phyloP scores from a whole-genome alignment of 1,140 invertebrate genomes.

The Semibalanus balanoides region DNA sequence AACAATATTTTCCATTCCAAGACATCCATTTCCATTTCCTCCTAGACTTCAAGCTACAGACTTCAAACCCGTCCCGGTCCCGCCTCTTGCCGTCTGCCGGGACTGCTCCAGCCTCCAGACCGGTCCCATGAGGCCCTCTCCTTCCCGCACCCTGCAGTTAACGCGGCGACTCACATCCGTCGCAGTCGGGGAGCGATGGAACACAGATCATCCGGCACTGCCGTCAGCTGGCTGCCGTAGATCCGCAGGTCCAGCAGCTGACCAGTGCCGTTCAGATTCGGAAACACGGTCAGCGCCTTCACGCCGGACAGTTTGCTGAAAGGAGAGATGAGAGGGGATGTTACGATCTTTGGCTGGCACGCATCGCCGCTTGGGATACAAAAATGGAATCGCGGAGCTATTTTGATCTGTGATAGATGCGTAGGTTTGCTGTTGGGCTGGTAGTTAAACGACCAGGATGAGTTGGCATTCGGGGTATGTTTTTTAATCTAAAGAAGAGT shows the following conservation, averaged over 20 bases:
- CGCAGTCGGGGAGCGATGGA: conserved; percentile 24
- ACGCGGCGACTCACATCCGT: conserved; percentile 28
- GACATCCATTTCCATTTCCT: too few species aligned
- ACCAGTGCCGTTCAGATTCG: conserved; percentile 29
- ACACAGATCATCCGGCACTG: conserved; percentile 31
- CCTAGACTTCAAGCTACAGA: too few species aligned
- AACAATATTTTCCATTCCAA: too few species aligned
- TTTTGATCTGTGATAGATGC: too few species aligned
- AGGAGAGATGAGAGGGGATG: not conserved
- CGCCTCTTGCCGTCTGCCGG: too few species aligned
- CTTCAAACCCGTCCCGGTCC: too few species aligned
- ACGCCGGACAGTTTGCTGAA: conserved; percentile 29
- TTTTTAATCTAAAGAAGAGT: too few species aligned
- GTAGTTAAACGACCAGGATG: too few species aligned
- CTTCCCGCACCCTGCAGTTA: conserved; percentile 12
- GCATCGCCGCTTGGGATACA: not conserved
- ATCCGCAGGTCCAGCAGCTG: conserved; percentile 30
- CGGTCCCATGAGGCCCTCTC: not conserved
- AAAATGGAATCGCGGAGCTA: too few species aligned
- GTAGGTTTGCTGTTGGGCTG: too few species aligned
- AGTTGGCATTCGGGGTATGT: too few species aligned
- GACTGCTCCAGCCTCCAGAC: too few species aligned
- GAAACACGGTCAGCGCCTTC: conserved; percentile 29
- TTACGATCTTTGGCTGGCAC: not conserved
- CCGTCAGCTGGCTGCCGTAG: conserved; percentile 30